These are phyloP conservation scores for Psix sp. DNA, from an alignment of 1,140 invertebrate genomes.

Conservation along the genomic window DNA sequence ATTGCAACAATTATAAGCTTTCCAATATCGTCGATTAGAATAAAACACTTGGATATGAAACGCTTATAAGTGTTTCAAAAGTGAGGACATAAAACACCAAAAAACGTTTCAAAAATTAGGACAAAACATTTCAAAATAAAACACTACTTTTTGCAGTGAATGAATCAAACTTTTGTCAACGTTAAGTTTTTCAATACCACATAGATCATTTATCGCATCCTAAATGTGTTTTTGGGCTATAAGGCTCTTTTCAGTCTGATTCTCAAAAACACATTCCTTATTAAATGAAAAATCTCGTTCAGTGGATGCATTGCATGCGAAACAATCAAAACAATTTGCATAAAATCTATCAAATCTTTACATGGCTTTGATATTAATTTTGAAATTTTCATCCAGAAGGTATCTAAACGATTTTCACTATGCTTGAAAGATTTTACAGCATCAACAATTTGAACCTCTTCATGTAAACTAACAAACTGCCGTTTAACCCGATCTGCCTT, in stretches of 20 bases:
- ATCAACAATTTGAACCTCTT: conserved; percentile 9
- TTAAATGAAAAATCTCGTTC: conserved; percentile 36
- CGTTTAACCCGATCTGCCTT: conserved; percentile 31
- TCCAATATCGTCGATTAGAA: no score
- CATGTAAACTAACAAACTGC: conserved; percentile 10
- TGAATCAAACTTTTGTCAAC: conserved; percentile 30
- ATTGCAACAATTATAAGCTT: no score
- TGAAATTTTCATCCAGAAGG: conserved; percentile 20
- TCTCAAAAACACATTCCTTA: conserved; percentile 28
- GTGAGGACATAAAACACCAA: no score
- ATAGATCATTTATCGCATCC: conserved; percentile 20
- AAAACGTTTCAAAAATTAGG: no score
- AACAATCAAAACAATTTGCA: conserved; percentile 20
- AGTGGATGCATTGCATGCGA: conserved; percentile 30
- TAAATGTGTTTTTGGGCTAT: conserved; percentile 40
- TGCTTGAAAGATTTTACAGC: conserved; percentile 15
- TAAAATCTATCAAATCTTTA: conserved; percentile 19
- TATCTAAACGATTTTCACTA: conserved; percentile 15
- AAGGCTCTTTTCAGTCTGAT: conserved; percentile 45
- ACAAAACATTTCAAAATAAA: no score
- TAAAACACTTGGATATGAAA: no score
- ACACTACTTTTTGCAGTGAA: no score
- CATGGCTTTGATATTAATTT: conserved; percentile 19
- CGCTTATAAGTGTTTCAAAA: no score
- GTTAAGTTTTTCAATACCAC: conserved; percentile 17